These are phyloP conservation scores for Spisula subtruncata DNA, from an alignment of 2,888 invertebrate genomes.

Conservation along the genomic window DNA sequence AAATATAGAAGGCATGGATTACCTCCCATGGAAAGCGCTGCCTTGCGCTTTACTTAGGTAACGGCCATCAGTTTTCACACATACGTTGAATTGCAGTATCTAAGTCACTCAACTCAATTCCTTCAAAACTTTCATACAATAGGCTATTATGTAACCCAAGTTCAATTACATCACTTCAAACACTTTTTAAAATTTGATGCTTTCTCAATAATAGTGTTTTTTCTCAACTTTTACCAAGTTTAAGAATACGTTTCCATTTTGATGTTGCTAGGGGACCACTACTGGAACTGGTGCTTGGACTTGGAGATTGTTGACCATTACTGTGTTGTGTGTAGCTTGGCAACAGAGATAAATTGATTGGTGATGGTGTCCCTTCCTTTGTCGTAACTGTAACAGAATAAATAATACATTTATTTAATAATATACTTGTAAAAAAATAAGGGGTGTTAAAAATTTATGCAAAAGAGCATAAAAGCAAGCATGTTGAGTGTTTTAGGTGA, in stretches of 20 bases:
- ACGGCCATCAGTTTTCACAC: not conserved
- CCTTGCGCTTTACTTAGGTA: not conserved
- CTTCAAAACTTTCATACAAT: not conserved
- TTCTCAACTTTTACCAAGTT: slow-evolving; percentile 57
- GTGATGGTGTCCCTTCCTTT: slow-evolving; percentile 39
- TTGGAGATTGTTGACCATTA: slow-evolving; percentile 52
- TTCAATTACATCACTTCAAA: not conserved
- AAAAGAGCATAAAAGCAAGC: no score
- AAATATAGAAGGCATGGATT: no score
- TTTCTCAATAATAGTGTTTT: not conserved
- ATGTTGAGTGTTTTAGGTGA: no score
- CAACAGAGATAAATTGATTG: slow-evolving; percentile 58
- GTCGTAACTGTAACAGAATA: slow-evolving; percentile 42
- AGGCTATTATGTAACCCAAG: not conserved
- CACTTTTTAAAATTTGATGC: not conserved
- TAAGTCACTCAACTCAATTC: not conserved
- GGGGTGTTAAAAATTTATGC: no score
- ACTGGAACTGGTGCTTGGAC: slow-evolving; percentile 56
- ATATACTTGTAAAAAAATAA: no score
- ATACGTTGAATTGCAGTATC: not conserved
- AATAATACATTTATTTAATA: no score
- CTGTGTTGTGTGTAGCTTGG: slow-evolving; percentile 62
- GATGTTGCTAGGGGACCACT: slow-evolving; percentile 57
- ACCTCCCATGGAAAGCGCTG: no score
- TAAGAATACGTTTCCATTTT: slow-evolving; percentile 70